Conservation (phyloP, 2,797 vertebrate species). For the Forpus xanthops region DNA sequence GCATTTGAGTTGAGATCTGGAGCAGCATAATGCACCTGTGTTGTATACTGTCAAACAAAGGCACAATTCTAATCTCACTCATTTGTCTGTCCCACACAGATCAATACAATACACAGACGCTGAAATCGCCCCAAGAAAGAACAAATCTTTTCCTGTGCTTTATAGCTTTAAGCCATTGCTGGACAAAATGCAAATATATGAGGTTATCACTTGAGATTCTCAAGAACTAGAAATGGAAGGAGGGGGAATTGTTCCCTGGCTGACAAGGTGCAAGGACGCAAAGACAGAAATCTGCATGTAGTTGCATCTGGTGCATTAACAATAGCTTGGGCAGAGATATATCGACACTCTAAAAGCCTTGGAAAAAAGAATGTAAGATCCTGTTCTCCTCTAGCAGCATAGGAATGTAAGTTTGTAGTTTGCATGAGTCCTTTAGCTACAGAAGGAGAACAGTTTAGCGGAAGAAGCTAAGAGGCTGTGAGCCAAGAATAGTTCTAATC, state of each 20-base stretch:
- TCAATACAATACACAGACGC: constrained; percentile 1
- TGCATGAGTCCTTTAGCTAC: neutral
- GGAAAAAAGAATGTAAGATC: neutral
- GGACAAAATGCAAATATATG: neutral
- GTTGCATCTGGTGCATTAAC: neutral
- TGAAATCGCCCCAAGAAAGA: constrained; percentile 4
- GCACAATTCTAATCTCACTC: constrained; percentile 7
- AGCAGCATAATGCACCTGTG: neutral
- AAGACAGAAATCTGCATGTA: neutral
- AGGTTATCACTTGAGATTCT: neutral
- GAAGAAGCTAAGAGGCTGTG: constrained; percentile 9
- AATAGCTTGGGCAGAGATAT: neutral
- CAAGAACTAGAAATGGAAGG: neutral
- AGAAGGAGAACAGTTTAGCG: neutral
- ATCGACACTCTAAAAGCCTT: neutral
- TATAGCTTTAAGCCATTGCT: neutral
- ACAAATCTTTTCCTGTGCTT: neutral
- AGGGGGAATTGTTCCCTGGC: neutral
- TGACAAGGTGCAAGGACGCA: neutral
- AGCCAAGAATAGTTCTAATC: constrained; percentile 44
- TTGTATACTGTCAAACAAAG: neutral
- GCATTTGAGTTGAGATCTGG: neutral
- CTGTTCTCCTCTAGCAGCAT: neutral
- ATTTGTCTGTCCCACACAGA: neutral
- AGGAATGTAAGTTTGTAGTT: neutral